Base-by-base conservation (phyloP, 1,140 invertebrate genomes). In the Drosophila sucinea region DNA sequence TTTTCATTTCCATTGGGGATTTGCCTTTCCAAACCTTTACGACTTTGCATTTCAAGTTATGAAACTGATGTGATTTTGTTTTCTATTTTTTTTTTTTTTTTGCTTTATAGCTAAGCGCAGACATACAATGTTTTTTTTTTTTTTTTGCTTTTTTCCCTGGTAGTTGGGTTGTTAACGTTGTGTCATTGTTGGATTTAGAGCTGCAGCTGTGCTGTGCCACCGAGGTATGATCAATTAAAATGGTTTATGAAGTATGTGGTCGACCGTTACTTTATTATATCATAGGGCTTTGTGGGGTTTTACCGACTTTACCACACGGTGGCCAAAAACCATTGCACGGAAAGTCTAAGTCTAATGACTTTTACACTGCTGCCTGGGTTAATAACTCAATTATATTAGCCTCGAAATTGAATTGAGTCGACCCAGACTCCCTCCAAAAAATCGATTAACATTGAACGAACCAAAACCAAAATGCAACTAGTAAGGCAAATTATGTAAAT, bases 131-230 rank as follows among this genome's bases (percentile, higher is more conserved):
- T 69, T 63, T 73, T 58, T 57, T 29, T 63, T 29, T 63, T 41
- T 69, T 57, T 78, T 68, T 79, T 44, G 23, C 47, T 77, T 68
- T 76, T 27, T 35, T 47, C 29, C 23, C 32, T 57, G 11, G 58
- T 27, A 41, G 35, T 55, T 62, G 64, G 64, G 64, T 17, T 58
- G 60, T 64, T 73, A 61, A 11, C 23, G 56, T 77, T 74, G 71
- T 77, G 75, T 76, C 69, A 73, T 79, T 72, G 73, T 71, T 72
- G 51, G 55, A 62, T 68, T 78, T 64, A 30, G 64, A 68, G 70
- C 64, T 72, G 47, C 73, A 65, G 60, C 64, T 72, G 56, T 38
- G 56, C 75, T 64, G 35, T 77, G 70, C 55, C 58, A 67, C 63
- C 67, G 67, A 60, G 40, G 75, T 67, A 67, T 67, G 64, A 61